Conservation (phyloP, 92 coral and sea anemone species). For the Meandrina meandrites region DNA sequence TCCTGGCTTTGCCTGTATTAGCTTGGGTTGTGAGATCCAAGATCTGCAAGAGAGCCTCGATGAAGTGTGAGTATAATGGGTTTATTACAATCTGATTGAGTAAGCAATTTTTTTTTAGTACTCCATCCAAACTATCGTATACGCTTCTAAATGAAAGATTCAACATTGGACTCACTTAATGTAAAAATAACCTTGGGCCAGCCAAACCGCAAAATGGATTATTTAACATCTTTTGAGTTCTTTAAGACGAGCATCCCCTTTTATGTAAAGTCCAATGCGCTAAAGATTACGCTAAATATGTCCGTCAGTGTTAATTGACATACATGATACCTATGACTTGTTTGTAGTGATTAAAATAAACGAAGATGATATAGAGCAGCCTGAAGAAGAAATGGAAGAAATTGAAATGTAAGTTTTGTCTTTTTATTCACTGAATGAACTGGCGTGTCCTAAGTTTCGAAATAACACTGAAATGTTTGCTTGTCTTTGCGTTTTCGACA, state of each 20-base stretch:
- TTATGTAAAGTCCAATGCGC: neutral
- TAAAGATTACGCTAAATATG: too few relatives aligned
- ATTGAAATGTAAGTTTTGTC: neutral
- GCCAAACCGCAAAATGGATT: too few relatives aligned
- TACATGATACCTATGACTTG: neutral
- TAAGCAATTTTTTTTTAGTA: too few relatives aligned
- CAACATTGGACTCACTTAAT: too few relatives aligned
- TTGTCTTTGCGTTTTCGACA: neutral
- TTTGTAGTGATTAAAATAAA: neutral
- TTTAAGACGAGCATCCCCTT: too few relatives aligned
- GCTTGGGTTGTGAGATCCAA: neutral
- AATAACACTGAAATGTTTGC: neutral
- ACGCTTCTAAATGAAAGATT: too few relatives aligned
- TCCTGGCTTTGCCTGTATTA: conserved; percentile 7
- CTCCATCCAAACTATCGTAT: too few relatives aligned
- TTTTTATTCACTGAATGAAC: neutral
- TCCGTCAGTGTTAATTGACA: neutral
- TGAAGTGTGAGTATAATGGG: neutral
- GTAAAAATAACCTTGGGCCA: too few relatives aligned
- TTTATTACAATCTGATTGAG: neutral
- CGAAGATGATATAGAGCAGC: neutral
- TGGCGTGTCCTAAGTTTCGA: neutral
- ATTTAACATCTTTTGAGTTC: too few relatives aligned
- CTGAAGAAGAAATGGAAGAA: conserved; percentile 2
- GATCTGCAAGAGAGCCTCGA: neutral